phyloP scores from a whole-genome alignment of 2,888 invertebrate genomes.

The Diarsia mendica region DNA sequence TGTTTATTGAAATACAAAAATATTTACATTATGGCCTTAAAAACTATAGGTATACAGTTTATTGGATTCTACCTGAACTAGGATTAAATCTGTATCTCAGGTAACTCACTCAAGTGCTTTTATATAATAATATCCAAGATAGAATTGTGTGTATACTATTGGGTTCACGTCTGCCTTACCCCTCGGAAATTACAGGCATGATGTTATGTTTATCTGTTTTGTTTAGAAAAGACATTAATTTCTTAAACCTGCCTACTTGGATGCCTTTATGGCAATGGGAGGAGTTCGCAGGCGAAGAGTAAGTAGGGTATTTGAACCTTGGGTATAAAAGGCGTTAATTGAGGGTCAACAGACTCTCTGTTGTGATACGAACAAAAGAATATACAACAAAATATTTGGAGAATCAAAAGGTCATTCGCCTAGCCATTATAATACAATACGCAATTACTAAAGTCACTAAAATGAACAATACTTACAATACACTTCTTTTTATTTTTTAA shows the following conservation, averaged over 20 bases:
- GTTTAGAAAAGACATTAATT: background rate
- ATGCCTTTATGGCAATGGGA: background rate
- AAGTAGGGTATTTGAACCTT: background rate
- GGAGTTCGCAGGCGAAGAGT: background rate
- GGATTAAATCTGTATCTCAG: too few species aligned
- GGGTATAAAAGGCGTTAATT: slow-evolving; percentile 1
- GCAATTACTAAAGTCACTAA: slow-evolving; percentile 5
- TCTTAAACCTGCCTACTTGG: background rate
- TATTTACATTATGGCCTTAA: too few species aligned
- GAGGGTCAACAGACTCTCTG: background rate
- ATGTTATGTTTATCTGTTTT: background rate
- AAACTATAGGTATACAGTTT: too few species aligned
- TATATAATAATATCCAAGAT: too few species aligned
- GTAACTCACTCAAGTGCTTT: too few species aligned
- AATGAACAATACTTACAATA: background rate
- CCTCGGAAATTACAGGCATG: too few species aligned
- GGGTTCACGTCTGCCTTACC: too few species aligned
- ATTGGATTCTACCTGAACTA: too few species aligned
- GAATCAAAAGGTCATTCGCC: background rate
- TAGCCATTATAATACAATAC: slow-evolving; percentile 10
- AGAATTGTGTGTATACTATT: too few species aligned
- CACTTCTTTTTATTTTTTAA: background rate
- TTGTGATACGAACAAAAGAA: slow-evolving; percentile 20
- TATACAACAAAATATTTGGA: slow-evolving; percentile 17
- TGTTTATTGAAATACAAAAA: too few species aligned